Base-by-base conservation (phyloP, 2,113 vertebrate species). In the Nothobranchius furzeri region DNA sequence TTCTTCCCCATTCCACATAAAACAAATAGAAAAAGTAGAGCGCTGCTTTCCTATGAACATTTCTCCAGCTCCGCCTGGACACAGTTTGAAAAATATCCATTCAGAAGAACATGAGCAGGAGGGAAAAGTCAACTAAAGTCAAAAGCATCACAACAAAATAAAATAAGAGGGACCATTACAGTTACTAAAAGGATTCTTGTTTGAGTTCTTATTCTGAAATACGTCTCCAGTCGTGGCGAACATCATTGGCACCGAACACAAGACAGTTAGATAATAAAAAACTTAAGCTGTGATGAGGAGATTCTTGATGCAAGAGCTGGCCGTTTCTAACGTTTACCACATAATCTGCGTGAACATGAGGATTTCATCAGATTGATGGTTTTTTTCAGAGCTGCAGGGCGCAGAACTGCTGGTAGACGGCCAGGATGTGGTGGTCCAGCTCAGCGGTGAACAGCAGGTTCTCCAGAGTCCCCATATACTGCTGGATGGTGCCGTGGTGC, bases 391-490 rank as follows among this genome's bases (percentile, higher is more conserved):
- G 94, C 86, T 98, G 96, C 53, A 99, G 93, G 59, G 96, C 96
- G 63, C 98, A 99, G 90, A 99, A 99, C 87, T 99, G 97, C 90
- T 98, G 98, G 92, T 98, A 99, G 9, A 98, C 95, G 17, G 95
- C 94, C 82, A 99, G 89, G 89, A 99, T 99, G 86, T 99, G 98
- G 55, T 90, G 98, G 89, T 99, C 98, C 60, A 99, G 88, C 83
- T 99, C 98, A 0, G 96, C 96, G 0, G 97, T 99, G 90, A 99
- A 99, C 75, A 99, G 95, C 64, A 99, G 94, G 85, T 98, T 98
- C 92, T 99, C 98, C 86, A 99, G 90, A 6, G 98, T 99, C 75
- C 96, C 95, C 96, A 99, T 96, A 90, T 99, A 99, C 91, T 98
- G 97, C 89, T 98, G 96, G 92, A 99, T 98, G 84, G 94, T 99